Conservation (phyloP, 2,888 invertebrate species). For the Cantharis rustica region DNA sequence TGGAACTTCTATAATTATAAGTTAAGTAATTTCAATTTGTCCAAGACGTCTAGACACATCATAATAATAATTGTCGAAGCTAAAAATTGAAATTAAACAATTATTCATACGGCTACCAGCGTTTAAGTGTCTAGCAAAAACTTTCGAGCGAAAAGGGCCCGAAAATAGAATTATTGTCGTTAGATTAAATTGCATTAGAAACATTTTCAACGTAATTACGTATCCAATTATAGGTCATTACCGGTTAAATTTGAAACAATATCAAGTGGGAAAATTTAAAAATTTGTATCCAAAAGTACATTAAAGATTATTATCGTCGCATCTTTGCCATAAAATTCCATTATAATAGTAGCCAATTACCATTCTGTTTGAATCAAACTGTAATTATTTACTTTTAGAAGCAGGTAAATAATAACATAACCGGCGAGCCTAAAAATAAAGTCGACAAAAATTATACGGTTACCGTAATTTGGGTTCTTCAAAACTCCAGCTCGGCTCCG, state of each 20-base stretch:
- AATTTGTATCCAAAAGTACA: not conserved
- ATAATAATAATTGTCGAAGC: too few relatives aligned
- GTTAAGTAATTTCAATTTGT: too few relatives aligned
- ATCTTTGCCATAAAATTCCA: conserved; percentile 41
- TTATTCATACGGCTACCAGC: too few relatives aligned
- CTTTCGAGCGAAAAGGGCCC: not conserved
- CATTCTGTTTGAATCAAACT: conserved; percentile 34
- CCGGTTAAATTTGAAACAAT: not conserved
- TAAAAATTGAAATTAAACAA: too few relatives aligned
- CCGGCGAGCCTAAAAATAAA: conserved; percentile 24
- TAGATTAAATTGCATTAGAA: not conserved
- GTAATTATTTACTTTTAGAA: conserved; percentile 10
- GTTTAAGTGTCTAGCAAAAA: too few relatives aligned
- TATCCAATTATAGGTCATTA: not conserved
- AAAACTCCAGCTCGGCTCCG: not conserved
- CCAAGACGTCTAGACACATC: too few relatives aligned
- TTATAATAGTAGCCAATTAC: conserved; percentile 46
- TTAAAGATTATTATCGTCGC: not conserved
- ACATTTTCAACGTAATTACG: not conserved
- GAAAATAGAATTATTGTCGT: not conserved
- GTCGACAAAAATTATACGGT: conserved; percentile 35
- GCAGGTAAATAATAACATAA: conserved; percentile 39
- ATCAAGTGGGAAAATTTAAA: conserved; percentile 5
- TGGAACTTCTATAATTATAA: too few relatives aligned
- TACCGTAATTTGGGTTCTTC: not conserved